These are phyloP conservation scores for Rallus crepitans DNA, from an alignment of 2,797 vertebrate genomes.

Conservation along the genomic window DNA sequence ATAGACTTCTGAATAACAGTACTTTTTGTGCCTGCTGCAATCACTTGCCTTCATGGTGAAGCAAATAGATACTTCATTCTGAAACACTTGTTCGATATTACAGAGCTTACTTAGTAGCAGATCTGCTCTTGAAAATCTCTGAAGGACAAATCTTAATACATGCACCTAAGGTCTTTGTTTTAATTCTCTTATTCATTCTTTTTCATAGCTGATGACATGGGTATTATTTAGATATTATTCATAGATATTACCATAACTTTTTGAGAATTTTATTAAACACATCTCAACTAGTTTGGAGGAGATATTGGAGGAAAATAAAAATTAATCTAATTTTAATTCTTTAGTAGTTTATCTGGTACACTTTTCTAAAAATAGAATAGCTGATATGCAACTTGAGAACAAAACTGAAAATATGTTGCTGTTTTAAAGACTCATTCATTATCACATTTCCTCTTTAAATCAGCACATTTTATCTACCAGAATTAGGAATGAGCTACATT, in stretches of 20 bases:
- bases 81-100: neutral
- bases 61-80: neutral
- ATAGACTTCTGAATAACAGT: neutral
- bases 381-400: neutral
- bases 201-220: neutral
- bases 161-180: neutral
- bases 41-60: neutral
- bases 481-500: neutral
- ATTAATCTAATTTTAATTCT: neutral
- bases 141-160: conserved; percentile 23
- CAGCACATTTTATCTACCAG: neutral
- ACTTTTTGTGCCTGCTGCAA: neutral
- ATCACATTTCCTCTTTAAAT: neutral
- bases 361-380: neutral
- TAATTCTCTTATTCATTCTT: neutral
- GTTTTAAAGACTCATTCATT: neutral
- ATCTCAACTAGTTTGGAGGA: neutral
- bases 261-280: neutral
- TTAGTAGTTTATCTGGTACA: neutral
- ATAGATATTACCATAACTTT: neutral
- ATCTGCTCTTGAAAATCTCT: conserved; percentile 19
- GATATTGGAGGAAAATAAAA: neutral
- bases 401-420: neutral
- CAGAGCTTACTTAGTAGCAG: neutral
- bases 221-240: conserved; percentile 6